Conservation (phyloP, 1,140 invertebrate genomes). For the Dendrolimus punctatus region DNA sequence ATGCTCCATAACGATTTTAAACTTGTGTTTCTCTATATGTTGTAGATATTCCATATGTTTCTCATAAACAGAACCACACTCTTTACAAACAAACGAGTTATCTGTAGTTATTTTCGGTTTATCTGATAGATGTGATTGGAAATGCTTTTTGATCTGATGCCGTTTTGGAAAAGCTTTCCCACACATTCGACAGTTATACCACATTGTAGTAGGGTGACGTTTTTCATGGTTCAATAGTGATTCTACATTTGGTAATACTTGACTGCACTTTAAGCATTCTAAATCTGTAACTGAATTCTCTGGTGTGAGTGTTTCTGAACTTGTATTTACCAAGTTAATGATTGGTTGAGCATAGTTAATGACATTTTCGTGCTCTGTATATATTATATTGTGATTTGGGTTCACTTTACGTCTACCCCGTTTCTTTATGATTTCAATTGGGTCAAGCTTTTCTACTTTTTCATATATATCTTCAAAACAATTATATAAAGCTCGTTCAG, state of each 20-base stretch:
- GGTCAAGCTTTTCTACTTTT: conserved; percentile 50
- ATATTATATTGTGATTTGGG: conserved; percentile 43
- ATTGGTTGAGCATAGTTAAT: conserved; percentile 55
- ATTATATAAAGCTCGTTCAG: conserved; percentile 47
- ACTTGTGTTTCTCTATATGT: conserved; percentile 63
- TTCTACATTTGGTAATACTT: conserved; percentile 38
- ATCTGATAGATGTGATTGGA: conserved; percentile 11
- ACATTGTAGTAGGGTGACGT: conserved; percentile 51
- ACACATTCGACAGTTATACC: conserved; percentile 50
- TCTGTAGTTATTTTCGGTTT: conserved; percentile 1
- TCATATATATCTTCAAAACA: conserved; percentile 55
- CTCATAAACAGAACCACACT: conserved; percentile 33
- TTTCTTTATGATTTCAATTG: conserved; percentile 39
- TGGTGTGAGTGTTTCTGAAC: conserved; percentile 19
- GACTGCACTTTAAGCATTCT: conserved; percentile 56
- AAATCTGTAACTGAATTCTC: conserved; percentile 24
- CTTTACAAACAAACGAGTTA: conserved; percentile 28
- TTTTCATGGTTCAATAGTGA: conserved; percentile 48
- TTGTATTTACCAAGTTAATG: conserved; percentile 43
- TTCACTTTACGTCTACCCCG: conserved; percentile 48
- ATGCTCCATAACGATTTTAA: conserved; percentile 38
- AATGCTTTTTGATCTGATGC: conserved; percentile 36
- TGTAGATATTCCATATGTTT: conserved; percentile 35
- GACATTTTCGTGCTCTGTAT: conserved; percentile 41
- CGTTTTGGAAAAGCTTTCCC: conserved; percentile 52